These are phyloP conservation scores for Psettodes erumei DNA, from an alignment of 2,113 vertebrate species.

Conservation along the genomic window DNA sequence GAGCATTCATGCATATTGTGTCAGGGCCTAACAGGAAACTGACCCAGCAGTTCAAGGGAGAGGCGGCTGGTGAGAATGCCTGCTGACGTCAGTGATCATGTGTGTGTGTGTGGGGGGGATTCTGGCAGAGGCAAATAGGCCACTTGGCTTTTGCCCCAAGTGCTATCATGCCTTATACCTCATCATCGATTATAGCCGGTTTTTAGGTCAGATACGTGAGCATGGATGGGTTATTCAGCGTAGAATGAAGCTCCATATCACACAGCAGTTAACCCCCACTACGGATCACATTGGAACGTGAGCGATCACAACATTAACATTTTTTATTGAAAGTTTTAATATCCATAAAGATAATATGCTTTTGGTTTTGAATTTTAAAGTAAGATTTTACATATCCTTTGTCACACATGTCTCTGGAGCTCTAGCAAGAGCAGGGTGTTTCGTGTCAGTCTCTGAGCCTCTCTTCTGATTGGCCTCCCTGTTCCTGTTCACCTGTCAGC, in stretches of 20 bases:
- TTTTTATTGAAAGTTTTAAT: no score
- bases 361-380: no score
- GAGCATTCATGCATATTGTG: slow-evolving; percentile 66
- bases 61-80: slow-evolving; percentile 31
- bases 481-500: no score
- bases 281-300: not conserved
- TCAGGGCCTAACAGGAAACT: slow-evolving; percentile 63
- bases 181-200: slow-evolving; percentile 12
- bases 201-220: not conserved
- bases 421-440: no score
- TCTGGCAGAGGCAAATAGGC: slow-evolving; percentile 23
- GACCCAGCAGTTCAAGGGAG: slow-evolving; percentile 56
- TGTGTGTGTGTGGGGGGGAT: no score
- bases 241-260: not conserved
- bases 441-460: no score
- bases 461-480: no score
- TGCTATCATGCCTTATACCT: slow-evolving; percentile 8
- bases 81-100: slow-evolving; percentile 53
- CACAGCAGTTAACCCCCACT: not conserved
- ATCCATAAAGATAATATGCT: no score
- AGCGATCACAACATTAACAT: slow-evolving; percentile 4
- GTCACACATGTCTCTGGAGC: no score
- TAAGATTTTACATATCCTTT: no score
- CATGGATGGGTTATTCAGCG: not conserved
- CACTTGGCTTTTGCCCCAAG: slow-evolving; percentile 38